Percentiles rank a stretch among this genome's conserved stretches.
These are phyloP conservation scores for Stegodyphus mimosarum DNA, from an alignment of 1,140 invertebrate species.

Conservation along the genomic window DNA sequence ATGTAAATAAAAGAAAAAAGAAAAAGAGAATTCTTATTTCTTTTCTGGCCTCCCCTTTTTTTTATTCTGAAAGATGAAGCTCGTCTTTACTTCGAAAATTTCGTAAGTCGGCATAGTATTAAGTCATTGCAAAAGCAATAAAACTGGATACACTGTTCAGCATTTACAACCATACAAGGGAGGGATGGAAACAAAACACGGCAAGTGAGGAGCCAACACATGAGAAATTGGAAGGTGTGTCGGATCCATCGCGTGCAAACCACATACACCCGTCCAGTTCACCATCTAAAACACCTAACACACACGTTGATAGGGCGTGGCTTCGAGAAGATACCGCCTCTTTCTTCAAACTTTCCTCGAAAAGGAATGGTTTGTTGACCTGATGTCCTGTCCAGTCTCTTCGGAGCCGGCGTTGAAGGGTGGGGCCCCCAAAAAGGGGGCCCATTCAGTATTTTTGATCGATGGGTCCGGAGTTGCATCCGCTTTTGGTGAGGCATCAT, in stretches of 20 bases:
- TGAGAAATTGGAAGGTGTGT: conserved; percentile 28
- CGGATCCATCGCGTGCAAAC: conserved; percentile 14
- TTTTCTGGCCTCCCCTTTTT: too few species aligned
- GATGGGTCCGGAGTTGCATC: not conserved
- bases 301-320: conserved; percentile 28
- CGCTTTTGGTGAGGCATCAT: not conserved
- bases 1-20: too few species aligned
- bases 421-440: conserved; percentile 11
- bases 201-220: conserved; percentile 12
- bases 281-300: not conserved
- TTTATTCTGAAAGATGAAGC: too few species aligned
- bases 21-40: too few species aligned
- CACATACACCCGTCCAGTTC: not conserved
- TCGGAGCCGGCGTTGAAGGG: conserved; percentile 43
- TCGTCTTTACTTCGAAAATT: too few species aligned
- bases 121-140: too few species aligned
- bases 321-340: conserved; percentile 5
- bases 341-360: conserved; percentile 11
- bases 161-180: not conserved
- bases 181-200: not conserved
- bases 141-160: not conserved
- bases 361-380: conserved; percentile 2
- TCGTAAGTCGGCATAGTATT: too few species aligned
- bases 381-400: conserved; percentile 21
- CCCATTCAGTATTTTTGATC: not conserved